Evolutionary conservation across 2,797 vertebrate species (phyloP).

Genomic region (Scyliorhinus canicula): DNA sequence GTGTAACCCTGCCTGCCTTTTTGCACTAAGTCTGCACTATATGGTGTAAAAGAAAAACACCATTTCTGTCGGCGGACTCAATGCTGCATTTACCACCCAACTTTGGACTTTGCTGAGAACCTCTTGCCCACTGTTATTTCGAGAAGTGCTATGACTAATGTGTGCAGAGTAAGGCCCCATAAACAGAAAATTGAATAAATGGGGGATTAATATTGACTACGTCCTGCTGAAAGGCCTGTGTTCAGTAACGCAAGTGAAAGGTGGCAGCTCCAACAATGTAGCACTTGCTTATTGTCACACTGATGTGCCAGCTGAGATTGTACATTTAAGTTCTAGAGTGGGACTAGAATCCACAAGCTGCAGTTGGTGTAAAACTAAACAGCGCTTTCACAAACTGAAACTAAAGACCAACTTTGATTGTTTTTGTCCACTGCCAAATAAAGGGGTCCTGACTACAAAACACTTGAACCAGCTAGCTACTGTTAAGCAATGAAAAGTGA

Average conservation of each 20-base stretch:
- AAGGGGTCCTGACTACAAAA: not conserved
- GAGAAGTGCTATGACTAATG: not conserved
- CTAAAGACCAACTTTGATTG: not conserved
- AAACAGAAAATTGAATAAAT: no score
- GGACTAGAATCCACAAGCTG: not conserved
- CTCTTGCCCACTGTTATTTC: slow-evolving; percentile 6
- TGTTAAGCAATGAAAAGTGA: not conserved
- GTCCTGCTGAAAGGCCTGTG: not conserved
- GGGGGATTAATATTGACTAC: not conserved
- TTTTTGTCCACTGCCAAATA: not conserved
- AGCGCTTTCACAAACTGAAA: not conserved
- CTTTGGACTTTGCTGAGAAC: no score
- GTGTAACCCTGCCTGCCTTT: no score
- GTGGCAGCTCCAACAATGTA: not conserved
- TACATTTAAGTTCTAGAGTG: not conserved
- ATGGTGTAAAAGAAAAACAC: no score
- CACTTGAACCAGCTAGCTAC: not conserved
- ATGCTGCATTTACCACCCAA: no score
- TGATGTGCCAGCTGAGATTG: not conserved
- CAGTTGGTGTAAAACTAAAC: not conserved
- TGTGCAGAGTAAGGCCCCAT: not conserved
- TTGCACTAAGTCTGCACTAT: no score
- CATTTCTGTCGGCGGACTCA: no score
- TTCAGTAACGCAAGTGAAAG: not conserved
- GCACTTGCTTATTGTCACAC: not conserved